A percentile compares a stretch with the other conserved stretches of the same genome.
Evolutionary conservation across 2,888 invertebrate species (phyloP).

Genomic region (Cristatella mucedo): DNA sequence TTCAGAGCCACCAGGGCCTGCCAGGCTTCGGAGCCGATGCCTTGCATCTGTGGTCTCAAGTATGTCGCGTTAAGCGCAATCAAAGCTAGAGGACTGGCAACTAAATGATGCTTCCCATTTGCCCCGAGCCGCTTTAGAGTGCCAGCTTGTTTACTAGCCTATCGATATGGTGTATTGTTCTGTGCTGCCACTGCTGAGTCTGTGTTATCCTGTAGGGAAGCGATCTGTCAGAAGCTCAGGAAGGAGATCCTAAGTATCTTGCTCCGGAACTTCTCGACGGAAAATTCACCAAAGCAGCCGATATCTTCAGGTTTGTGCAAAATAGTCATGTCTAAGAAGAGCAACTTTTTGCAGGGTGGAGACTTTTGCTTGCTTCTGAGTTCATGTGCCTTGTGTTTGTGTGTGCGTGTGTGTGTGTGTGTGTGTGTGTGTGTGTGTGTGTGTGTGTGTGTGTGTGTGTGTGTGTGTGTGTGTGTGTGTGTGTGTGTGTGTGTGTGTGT

Average conservation of each 20-base stretch:
- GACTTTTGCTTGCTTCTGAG: too few species aligned
- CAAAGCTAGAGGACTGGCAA: too few species aligned
- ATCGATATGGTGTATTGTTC: not conserved
- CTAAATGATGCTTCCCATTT: too few species aligned
- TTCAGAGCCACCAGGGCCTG: too few species aligned
- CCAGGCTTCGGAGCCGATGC: too few species aligned
- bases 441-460: constrained; percentile 6
- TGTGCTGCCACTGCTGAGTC: constrained; percentile 10
- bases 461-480: constrained; percentile 6
- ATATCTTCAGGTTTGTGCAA: constrained; percentile 48
- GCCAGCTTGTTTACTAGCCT: not conserved
- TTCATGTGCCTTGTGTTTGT: too few species aligned
- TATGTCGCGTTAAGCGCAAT: too few species aligned
- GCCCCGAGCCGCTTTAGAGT: too few species aligned
- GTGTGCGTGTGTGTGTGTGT: constrained; percentile 3
- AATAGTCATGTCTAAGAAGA: too few species aligned
- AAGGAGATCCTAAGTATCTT: constrained; percentile 61
- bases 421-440: constrained; percentile 7
- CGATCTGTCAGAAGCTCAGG: constrained; percentile 45
- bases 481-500: constrained; percentile 8
- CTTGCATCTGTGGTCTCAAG: too few species aligned
- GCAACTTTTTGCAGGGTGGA: too few species aligned
- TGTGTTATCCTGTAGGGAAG: constrained; percentile 30
- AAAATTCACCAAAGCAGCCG: constrained; percentile 51
- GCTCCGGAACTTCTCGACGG: constrained; percentile 55